Evolutionary conservation across 53 echinoderm and acorn worm species (phyloP).

Genomic region (Paracentrotus lividus): DNA sequence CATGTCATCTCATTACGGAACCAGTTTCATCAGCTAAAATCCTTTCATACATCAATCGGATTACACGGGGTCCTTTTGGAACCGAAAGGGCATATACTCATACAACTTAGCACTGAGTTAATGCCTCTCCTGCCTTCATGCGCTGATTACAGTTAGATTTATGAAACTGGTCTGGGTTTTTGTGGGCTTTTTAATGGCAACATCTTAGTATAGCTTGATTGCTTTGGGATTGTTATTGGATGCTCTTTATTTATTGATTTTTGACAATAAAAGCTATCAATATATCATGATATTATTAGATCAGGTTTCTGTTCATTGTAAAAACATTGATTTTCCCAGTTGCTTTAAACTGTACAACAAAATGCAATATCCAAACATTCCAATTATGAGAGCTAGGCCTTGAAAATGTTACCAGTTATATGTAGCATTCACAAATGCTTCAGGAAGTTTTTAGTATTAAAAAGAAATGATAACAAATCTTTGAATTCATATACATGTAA

Average conservation of each 20-base stretch:
- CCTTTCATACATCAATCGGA: slow-evolving; percentile 47
- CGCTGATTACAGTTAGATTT: slow-evolving; percentile 38
- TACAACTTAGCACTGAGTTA: too few species aligned
- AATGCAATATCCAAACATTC: not conserved
- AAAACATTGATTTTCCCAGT: not conserved
- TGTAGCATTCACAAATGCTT: too few species aligned
- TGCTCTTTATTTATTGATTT: slow-evolving; percentile 23
- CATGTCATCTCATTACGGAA: not conserved
- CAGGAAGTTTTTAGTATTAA: too few species aligned
- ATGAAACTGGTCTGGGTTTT: not conserved
- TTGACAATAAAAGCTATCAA: not conserved
- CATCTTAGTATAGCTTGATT: not conserved
- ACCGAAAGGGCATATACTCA: too few species aligned
- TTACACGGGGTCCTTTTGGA: too few species aligned
- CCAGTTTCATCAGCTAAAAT: slow-evolving; percentile 16
- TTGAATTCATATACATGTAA: too few species aligned
- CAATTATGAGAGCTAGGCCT: not conserved
- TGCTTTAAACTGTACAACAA: not conserved
- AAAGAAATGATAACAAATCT: too few species aligned
- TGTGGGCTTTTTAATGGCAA: slow-evolving; percentile 6
- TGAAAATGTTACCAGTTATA: not conserved
- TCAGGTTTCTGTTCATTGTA: not conserved
- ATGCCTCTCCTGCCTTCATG: too few species aligned
- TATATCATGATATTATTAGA: slow-evolving; percentile 16
- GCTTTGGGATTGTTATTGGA: not conserved